Conservation (phyloP, 2,888 invertebrate genomes). For the Mimachlamys varia region DNA sequence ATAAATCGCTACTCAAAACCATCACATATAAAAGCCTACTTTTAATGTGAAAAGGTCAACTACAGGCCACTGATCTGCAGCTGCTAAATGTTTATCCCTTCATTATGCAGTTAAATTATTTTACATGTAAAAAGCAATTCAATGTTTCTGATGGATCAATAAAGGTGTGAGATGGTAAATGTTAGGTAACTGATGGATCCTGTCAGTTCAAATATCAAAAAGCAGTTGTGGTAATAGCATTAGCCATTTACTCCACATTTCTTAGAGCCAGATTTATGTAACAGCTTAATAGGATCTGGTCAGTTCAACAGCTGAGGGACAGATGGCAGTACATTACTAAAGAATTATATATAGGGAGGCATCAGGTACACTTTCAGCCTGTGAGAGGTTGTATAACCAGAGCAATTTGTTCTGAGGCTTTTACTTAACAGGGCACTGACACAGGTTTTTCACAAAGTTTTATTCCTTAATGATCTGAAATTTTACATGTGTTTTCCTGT, state of each 20-base stretch:
- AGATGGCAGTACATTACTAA: not conserved
- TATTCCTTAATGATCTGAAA: too few relatives aligned
- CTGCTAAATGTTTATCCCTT: too few relatives aligned
- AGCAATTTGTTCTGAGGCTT: not conserved
- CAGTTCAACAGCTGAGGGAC: constrained; percentile 11
- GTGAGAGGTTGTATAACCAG: not conserved
- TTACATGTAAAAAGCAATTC: not conserved
- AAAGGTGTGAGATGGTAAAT: not conserved
- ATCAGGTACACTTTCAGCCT: not conserved
- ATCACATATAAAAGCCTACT: too few relatives aligned
- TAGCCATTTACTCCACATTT: not conserved
- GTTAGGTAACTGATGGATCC: not conserved
- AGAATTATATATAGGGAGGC: not conserved
- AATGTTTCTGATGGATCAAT: not conserved
- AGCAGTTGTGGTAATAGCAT: constrained; percentile 16
- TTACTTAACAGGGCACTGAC: not conserved
- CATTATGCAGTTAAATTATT: not conserved
- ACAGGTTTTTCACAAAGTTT: too few relatives aligned
- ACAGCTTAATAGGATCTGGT: not conserved
- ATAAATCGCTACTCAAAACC: too few relatives aligned
- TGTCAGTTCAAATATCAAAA: not conserved
- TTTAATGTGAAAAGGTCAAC: too few relatives aligned
- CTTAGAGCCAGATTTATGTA: not conserved
- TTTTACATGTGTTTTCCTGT: too few relatives aligned
- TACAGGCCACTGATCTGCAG: too few relatives aligned